A percentile compares a stretch with the other conserved stretches of the same genome.
These are phyloP conservation scores for Crocuta crocuta DNA, from an alignment of 2,113 vertebrate species.

Conservation along the genomic window DNA sequence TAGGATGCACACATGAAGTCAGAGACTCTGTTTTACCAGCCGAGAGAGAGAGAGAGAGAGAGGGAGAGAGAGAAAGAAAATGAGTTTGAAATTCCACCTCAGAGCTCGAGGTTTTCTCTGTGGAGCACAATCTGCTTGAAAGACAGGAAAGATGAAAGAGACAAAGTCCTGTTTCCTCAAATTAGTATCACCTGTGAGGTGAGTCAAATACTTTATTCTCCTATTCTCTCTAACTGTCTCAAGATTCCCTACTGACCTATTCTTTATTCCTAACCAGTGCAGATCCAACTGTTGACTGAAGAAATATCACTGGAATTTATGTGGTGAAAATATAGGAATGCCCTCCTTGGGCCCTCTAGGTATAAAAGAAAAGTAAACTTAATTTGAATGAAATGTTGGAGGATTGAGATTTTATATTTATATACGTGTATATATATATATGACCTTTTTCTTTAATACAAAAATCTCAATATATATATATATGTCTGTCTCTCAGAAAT, in stretches of 20 bases:
- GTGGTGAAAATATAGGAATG: neutral
- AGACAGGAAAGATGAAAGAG: neutral
- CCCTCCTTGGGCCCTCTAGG: neutral
- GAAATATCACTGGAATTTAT: neutral
- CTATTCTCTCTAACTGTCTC: neutral
- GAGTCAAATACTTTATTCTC: neutral
- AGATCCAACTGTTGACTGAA: neutral
- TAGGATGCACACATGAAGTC: neutral
- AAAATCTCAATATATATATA: no score
- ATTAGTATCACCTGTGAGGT: neutral
- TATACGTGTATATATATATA: no score
- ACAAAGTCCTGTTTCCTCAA: neutral
- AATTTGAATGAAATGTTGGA: neutral
- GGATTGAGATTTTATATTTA: neutral
- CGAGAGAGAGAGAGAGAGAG: neutral
- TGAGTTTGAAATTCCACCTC: neutral
- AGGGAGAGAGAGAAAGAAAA: neutral
- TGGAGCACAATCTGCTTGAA: neutral
- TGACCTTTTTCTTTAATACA: no score
- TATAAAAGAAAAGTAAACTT: neutral
- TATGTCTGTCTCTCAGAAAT: no score
- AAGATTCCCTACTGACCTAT: neutral
- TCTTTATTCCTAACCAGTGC: neutral
- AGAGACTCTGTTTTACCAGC: neutral
- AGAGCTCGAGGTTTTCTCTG: neutral